Percentiles rank a stretch among this genome's conserved stretches.
Evolutionary conservation across 2,113 vertebrate species (phyloP).

Genomic region (Sylvicapra grimmia): DNA sequence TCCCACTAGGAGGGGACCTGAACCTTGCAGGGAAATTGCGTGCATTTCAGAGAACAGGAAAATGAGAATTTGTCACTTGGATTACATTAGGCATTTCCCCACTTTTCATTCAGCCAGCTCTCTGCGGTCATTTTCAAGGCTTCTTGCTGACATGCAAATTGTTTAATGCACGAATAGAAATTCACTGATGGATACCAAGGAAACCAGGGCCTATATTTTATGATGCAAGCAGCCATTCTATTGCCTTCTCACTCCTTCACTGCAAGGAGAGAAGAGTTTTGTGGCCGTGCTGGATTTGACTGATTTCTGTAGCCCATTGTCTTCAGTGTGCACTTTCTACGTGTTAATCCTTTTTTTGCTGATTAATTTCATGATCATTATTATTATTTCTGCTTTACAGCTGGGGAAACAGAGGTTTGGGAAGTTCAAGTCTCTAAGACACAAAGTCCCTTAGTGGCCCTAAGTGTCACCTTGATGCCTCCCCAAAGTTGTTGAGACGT

Average conservation of each 20-base stretch:
- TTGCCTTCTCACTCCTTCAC: not conserved
- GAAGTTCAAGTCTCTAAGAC: not conserved
- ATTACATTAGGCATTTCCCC: slow-evolving; percentile 16
- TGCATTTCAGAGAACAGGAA: slow-evolving; percentile 37
- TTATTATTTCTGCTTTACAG: not conserved
- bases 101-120: not conserved
- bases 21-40: not conserved
- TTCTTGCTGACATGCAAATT: slow-evolving; percentile 23
- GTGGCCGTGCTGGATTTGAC: fast-evolving
- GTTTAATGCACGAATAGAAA: slow-evolving; percentile 3
- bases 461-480: not conserved
- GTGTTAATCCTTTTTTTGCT: not conserved
- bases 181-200: not conserved
- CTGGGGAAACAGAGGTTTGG: not conserved
- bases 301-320: not conserved
- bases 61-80: slow-evolving; percentile 52
- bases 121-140: slow-evolving; percentile 19
- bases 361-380: not conserved
- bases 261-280: not conserved
- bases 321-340: not conserved
- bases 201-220: not conserved
- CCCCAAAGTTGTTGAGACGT: not conserved
- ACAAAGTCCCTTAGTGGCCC: not conserved
- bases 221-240: not conserved
- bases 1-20: not conserved